These are phyloP conservation scores for Sebastes melanostomus DNA, from an alignment of 2,797 vertebrate genomes.

Conservation along the genomic window DNA sequence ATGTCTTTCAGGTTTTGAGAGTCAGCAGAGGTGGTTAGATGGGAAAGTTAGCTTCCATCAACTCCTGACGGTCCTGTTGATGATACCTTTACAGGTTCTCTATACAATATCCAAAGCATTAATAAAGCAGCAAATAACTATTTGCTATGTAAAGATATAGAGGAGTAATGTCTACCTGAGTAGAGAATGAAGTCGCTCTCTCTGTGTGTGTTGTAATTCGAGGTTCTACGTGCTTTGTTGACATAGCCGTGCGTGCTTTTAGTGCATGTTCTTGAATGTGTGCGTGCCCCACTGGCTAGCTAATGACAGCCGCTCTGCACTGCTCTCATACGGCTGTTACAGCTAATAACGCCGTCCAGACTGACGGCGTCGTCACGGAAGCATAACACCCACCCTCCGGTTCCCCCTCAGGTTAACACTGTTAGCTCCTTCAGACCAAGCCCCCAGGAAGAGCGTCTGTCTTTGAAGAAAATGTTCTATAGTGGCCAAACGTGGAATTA, in stretches of 20 bases:
- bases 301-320: not conserved
- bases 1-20: constrained; percentile 44
- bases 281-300: not conserved
- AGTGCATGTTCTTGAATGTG: not conserved
- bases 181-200: not conserved
- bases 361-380: not conserved
- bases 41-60: not conserved
- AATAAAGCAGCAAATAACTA: not conserved
- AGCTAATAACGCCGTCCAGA: not conserved
- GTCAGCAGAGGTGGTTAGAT: not conserved
- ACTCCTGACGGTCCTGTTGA: not conserved
- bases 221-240: not conserved
- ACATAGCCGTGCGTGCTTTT: not conserved
- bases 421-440: no score
- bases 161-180: not conserved
- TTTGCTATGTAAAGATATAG: not conserved
- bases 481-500: no score
- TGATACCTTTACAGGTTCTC: not conserved
- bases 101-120: not conserved
- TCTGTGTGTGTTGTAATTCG: not conserved
- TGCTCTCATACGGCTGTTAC: not conserved
- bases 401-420: not conserved
- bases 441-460: no score
- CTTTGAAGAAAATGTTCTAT: no score
- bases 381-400: not conserved